These are phyloP conservation scores for Gymnarchus niloticus DNA, from an alignment of 2,113 vertebrate species.

Conservation along the genomic window DNA sequence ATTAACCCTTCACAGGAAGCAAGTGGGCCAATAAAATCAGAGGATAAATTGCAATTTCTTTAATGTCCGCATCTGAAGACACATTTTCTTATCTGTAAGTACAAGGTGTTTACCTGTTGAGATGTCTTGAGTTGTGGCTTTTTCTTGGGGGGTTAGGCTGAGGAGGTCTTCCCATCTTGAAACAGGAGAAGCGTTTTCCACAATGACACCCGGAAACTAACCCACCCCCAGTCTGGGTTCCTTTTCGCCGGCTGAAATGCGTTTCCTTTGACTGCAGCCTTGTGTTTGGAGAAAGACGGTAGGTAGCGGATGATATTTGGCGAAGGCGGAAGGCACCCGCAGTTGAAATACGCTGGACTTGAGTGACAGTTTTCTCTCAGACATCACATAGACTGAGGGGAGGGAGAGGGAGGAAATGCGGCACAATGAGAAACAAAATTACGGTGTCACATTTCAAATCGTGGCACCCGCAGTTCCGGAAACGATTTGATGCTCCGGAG, in stretches of 20 bases:
- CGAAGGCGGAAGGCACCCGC: slow-evolving; percentile 23
- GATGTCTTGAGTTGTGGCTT: slow-evolving; percentile 39
- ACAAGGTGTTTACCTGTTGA: slow-evolving; percentile 39
- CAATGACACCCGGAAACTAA: slow-evolving; percentile 36
- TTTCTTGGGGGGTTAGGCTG: slow-evolving; percentile 37
- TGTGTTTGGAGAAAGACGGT: slow-evolving; percentile 27
- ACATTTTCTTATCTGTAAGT: slow-evolving; percentile 41
- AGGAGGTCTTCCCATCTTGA: slow-evolving; percentile 39
- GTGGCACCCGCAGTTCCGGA: not conserved
- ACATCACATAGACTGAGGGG: not conserved
- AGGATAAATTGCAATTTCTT: too few relatives aligned
- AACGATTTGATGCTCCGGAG: not conserved
- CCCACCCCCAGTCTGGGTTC: slow-evolving; percentile 28
- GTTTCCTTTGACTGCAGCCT: slow-evolving; percentile 24
- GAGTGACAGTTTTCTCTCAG: slow-evolving; percentile 37
- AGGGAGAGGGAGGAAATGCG: not conserved
- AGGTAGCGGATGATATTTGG: slow-evolving; percentile 29
- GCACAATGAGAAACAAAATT: slow-evolving; percentile 17
- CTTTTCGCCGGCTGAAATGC: slow-evolving; percentile 31
- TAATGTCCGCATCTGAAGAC: not conserved
- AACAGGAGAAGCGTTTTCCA: slow-evolving; percentile 30
- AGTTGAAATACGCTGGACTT: slow-evolving; percentile 17
- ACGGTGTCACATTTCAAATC: slow-evolving; percentile 11
- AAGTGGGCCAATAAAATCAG: slow-evolving; percentile 46
- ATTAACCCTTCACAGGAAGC: slow-evolving; percentile 39